Evolutionary conservation across 2,113 vertebrate species (phyloP).

Genomic region (Loxodonta africana): DNA sequence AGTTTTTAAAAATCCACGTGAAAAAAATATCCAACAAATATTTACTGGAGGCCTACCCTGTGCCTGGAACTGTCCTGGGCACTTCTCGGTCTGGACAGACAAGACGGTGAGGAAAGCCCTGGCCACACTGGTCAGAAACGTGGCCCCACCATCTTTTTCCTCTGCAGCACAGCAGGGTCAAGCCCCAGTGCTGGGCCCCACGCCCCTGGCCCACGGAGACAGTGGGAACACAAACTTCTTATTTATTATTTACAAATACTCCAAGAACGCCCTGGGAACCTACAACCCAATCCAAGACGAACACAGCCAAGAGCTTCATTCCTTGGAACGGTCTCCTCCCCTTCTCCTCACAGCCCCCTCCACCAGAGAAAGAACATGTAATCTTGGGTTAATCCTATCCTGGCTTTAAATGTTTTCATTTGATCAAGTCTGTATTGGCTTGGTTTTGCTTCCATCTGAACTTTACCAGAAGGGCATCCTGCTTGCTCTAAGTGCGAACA

Average conservation of each 20-base stretch:
- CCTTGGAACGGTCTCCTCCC: not conserved
- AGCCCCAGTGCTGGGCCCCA: not conserved
- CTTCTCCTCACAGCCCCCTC: not conserved
- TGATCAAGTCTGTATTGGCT: rapidly evolving
- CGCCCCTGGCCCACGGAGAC: not conserved
- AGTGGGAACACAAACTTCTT: not conserved
- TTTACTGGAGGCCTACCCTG: not conserved
- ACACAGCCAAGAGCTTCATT: rapidly evolving
- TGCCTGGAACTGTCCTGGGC: not conserved
- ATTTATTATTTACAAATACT: not conserved
- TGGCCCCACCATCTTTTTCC: not conserved
- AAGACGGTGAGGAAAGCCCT: not conserved
- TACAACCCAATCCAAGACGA: not conserved
- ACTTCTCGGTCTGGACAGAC: too few relatives aligned
- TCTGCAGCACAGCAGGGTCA: rapidly evolving
- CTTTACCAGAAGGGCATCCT: not conserved
- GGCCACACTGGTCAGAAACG: rapidly evolving
- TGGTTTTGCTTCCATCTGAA: not conserved
- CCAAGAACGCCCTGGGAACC: not conserved
- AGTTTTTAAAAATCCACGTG: not conserved
- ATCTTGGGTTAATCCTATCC: rapidly evolving
- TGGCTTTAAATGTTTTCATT: rapidly evolving
- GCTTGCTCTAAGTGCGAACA: not conserved
- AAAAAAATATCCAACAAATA: not conserved
- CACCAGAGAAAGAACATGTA: too few relatives aligned